A percentile compares a stretch with the other conserved stretches of the same genome.
Conservation (phyloP, 2,797 vertebrate genomes). For the Lophotriccus pileatus region DNA sequence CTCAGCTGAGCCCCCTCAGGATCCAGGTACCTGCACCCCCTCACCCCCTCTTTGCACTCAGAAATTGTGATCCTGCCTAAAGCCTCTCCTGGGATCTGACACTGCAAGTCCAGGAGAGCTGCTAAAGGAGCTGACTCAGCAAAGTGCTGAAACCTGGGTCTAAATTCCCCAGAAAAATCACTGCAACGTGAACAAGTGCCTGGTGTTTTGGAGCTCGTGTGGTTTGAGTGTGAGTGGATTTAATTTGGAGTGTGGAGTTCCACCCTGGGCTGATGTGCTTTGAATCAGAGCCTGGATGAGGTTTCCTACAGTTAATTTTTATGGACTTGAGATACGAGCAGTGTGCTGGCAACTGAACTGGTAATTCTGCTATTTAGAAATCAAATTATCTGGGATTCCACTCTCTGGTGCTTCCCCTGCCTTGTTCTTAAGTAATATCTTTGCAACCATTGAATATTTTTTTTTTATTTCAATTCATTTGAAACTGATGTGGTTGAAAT, state of each 20-base stretch:
- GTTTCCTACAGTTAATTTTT: background rate
- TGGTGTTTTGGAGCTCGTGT: fast-evolving
- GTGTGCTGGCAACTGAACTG: background rate
- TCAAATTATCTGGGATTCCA: background rate
- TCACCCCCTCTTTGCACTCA: fast-evolving
- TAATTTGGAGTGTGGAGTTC: fast-evolving
- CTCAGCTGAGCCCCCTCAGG: fast-evolving
- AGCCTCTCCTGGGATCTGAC: background rate
- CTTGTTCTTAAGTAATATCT: background rate
- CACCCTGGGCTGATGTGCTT: background rate
- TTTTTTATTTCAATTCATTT: background rate
- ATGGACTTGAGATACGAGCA: background rate
- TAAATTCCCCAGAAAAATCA: background rate
- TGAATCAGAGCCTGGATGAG: background rate
- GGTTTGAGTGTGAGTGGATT: background rate
- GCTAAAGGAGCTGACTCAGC: background rate
- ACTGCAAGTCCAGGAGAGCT: background rate
- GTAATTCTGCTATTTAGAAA: background rate
- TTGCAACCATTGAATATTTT: background rate
- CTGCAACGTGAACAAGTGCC: background rate
- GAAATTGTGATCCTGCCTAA: fast-evolving
- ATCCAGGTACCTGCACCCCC: too few relatives aligned
- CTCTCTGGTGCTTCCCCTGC: background rate
- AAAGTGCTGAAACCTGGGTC: background rate
- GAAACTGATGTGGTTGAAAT: background rate